Base-by-base conservation (phyloP, 2,888 invertebrate species). In the Nudaria mundana region DNA sequence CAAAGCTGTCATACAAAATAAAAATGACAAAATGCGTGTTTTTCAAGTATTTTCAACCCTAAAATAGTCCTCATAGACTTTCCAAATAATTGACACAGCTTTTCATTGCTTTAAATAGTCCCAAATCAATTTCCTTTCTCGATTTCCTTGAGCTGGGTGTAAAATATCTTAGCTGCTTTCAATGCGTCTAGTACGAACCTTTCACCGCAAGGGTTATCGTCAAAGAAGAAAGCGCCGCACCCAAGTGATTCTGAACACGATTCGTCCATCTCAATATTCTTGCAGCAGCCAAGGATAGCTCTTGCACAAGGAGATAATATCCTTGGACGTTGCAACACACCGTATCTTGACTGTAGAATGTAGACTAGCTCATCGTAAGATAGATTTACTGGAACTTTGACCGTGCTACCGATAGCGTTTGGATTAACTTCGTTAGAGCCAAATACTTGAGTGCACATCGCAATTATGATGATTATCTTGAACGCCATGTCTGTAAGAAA, bases 241-340 rank as follows among this genome's bases (percentile, higher is more conserved):
- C 92, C 91, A 37, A 93, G 76, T 5, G 90, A 80, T 71, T 95
- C 95, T 45, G 95, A 95, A 68, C 95, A 96, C 2, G 87, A 76
- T 33, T 91, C 76, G 8, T 82, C 73, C 42, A 77, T 79, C n/a
- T 77, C 77, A 15, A 73, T 70, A 0, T 79, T 74, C 1, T 91
- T 83, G 63, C 95, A 95, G 65, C 95, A 96, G 1, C 92, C 91
- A 4, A 94, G 80, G 33, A 95, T 93, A 0, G 95, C 95, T 91
- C 94, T 92, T 0, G 93, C 92, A 61, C 95, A 95, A 1, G 90
- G 88, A 5, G 91, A 87, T 1, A 93, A 83, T 14, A 44, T 56
- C 28, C 64, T 76, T 0, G 71, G 66, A 3, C 57, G 7, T 5
- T 30, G 35, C 1, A 30, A 11, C 5, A 60, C 51, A 1, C 85